Conservation (phyloP, 2,888 invertebrate species). For the Caenorhabditis becei region DNA sequence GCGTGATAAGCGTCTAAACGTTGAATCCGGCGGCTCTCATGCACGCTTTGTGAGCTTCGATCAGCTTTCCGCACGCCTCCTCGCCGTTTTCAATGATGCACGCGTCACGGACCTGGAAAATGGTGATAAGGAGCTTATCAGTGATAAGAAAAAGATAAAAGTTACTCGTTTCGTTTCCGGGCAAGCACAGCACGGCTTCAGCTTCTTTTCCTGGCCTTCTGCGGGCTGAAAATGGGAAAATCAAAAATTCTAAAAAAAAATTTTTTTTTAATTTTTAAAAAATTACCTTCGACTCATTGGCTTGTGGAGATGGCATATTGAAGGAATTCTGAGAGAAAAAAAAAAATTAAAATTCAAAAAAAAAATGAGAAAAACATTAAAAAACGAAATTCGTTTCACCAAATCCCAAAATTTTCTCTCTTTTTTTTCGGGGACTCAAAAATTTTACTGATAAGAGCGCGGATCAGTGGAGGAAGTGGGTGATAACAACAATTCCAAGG, state of each 20-base stretch:
- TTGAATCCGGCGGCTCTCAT: constrained; percentile 97
- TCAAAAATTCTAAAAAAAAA: constrained; percentile 1
- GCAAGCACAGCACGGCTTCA: constrained; percentile 84
- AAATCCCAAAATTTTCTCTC: neutral
- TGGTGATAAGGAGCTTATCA: neutral
- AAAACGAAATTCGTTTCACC: neutral
- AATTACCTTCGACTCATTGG: constrained; percentile 4
- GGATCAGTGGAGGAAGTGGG: neutral
- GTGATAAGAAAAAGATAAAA: no score
- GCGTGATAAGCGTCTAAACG: no score
- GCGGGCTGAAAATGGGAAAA: neutral
- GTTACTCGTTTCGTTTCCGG: constrained; percentile 83
- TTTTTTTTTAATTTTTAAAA: constrained; percentile 1
- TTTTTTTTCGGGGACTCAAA: no score
- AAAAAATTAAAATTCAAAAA: neutral
- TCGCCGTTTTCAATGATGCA: constrained; percentile 85
- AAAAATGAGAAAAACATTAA: neutral
- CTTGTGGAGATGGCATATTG: constrained; percentile 24
- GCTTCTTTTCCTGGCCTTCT: constrained; percentile 76
- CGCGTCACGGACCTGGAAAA: constrained; percentile 82
- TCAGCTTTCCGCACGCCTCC: constrained; percentile 91
- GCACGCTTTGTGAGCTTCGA: constrained; percentile 96
- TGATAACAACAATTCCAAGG: no score
- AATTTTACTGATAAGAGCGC: neutral
- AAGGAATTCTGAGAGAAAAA: neutral